Base-by-base conservation (phyloP, 2,888 invertebrate genomes). In the Nomada fucata region DNA sequence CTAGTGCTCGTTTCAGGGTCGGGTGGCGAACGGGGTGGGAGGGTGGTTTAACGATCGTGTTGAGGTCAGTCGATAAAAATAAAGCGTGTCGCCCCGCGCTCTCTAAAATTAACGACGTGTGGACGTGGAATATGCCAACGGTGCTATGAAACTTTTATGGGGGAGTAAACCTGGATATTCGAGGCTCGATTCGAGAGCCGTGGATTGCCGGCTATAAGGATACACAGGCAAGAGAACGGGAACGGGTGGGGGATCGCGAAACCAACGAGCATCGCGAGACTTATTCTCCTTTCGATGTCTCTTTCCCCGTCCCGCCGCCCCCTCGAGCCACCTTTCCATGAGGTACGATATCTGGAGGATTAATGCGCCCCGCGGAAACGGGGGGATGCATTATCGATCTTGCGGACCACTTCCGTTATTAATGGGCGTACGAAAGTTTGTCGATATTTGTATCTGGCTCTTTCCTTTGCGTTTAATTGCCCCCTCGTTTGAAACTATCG, bases 81-180 rank as follows among this genome's bases (percentile, higher is more conserved):
- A 88, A 88, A 88, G 82, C 85, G 88, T 84, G 81, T 81, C 87
- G 84, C 72, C 79, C 70, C 70, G 79, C 75, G 80, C 80, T 76
- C 88, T 89, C 88, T 89, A 88, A 88, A 88, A 89, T 88, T 88
- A 88, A 88, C 88, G 89, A 88, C 85, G 88, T 89, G 88, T 80
- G 89, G 88, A 88, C 83, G 86, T 83, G 86, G 89, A 89, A 89
- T 88, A 89, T 88, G 89, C 83, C 85, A 78, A 75, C 79, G 85
- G 79, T 71, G 88, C 89, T 86, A 88, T 88, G 88, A 88, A 88
- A 88, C 86, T 88, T 88, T 88, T 88, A 88, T 89, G 79, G 86
- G 72, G 83, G 75, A 86, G 82, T 88, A 88, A 88, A 88, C 88
- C 86, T 86, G 89, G 82, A 88, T 88, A 89, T 81, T 82, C 78